Evolutionary conservation across 2,888 invertebrate genomes (phyloP), one percentile per base, ranked within the genome.

Genomic region (Lamproptera curius): DNA sequence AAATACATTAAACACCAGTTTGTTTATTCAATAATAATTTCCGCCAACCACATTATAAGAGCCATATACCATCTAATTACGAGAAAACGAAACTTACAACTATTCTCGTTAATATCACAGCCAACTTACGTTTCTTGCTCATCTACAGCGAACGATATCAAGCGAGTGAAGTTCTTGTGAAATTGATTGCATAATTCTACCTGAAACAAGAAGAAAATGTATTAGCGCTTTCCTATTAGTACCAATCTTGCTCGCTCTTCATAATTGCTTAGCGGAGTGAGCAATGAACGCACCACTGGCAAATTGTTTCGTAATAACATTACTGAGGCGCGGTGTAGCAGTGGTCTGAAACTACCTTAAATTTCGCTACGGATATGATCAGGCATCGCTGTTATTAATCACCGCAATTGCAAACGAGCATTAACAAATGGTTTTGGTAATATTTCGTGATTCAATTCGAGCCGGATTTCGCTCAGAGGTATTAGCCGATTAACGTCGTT

Each of bases 151-250:
- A 58, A 63, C 59, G 60, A 64, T 68, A 74, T 69, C 58, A 65
- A 74, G 60, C 78, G 72, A 78, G 77, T 78, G 59, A 79, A 79
- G 73, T 78, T 81, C 85, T 84, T 62, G 76, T 74, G 79, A 76
- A 78, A 80, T 76, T 86, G 78, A 84, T 84, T 84, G 85, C 83
- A 86, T 87, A 86, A 87, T 86, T 86, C 87, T 87, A 87, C 87
- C 87, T 87, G 87, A 63, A 87, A 86, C 87, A 87, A 87, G 65
- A 87, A 79, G 71, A 79, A 81, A 78, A 83, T 79, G 87, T 81
- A 80, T 87, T 85, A 87, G 84, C 81, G 70, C 56, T 65, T 62
- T 67, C 65, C 65, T 61, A 62, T 63, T 57, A 63, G 55, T 43
- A 20, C 51, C 50, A 50, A 48, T 52, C 42, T 53, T 57, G 60